Evolutionary conservation across 2,113 vertebrate species (phyloP), one percentile per base, ranked within the genome.

Genomic region (Paraplagusia blochii): DNA sequence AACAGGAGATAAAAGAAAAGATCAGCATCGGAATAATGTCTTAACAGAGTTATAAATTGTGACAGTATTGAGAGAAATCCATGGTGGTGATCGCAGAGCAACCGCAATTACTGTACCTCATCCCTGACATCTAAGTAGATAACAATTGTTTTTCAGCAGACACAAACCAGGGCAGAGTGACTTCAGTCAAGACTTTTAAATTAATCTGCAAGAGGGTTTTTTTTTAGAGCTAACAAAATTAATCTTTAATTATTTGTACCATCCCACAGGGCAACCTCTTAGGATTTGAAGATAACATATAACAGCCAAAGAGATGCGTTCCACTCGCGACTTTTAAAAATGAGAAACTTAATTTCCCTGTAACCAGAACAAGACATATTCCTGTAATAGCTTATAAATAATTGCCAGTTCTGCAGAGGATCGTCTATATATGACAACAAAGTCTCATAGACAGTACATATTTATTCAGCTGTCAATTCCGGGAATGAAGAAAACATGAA

Each of bases 311-410:
- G 64, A 85, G 84, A 80, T 82, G 85, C 82, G 71, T 86, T 65
- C 69, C 76, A 79, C 78, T 72, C 78, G 67, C 53, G 85, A 86
- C 78, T 87, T 86, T 79, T 76, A 63, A 79, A 82, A 88, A 83
- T 65, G 77, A 82, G 80, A 89, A 92, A 90, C 86, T 85, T 90
- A 89, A 90, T 90, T 92, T 90, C 80, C 82, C 84, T 69, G 79
- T 82, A 89, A 88, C 81, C 87, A 85, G 89, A 91, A 88, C 86
- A 90, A 90, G 89, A 88, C 83, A 74, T 89, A 86, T 89, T 90
- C 89, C 87, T 90, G 88, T 90, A 90, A 90, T 88, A 81, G 86
- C 61, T 68, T 80, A 81, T 80, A 85, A 89, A 40, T 40, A 88
- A 90, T 89, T 89, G 83, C 68, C 64, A 84, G 83, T 80, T 89